A percentile compares a stretch with the other conserved stretches of the same genome.
Evolutionary conservation across 2,797 vertebrate species (phyloP).

Genomic region (Rhinatrema bivittatum): DNA sequence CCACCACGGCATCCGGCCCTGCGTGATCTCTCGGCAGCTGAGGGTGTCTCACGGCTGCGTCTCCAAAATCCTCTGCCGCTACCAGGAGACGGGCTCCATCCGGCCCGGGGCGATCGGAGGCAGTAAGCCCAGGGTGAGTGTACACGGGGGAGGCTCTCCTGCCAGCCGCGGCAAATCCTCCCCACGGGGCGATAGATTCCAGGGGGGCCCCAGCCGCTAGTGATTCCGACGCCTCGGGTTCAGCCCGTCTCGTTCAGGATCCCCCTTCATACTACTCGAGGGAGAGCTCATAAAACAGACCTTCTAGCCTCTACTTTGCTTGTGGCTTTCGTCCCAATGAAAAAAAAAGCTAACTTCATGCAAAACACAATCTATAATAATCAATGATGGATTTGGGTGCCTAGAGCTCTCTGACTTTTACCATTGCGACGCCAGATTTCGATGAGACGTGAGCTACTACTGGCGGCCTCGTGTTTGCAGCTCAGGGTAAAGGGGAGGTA

Average conservation of each 20-base stretch:
- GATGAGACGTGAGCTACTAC: too few species aligned
- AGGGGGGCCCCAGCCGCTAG: rapidly evolving
- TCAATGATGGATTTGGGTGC: too few species aligned
- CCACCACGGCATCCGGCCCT: conserved; percentile 93
- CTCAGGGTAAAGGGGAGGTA: too few species aligned
- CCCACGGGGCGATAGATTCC: rapidly evolving
- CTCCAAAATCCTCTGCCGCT: conserved; percentile 95
- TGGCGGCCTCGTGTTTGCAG: too few species aligned
- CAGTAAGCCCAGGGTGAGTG: conserved; percentile 97
- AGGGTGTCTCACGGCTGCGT: conserved; percentile 95
- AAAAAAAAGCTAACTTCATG: too few species aligned
- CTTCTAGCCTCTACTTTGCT: too few species aligned
- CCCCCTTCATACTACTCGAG: too few species aligned
- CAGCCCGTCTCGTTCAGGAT: neutral
- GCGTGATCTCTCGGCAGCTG: conserved; percentile 92
- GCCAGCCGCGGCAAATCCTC: neutral
- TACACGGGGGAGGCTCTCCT: neutral
- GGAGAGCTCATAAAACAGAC: too few species aligned
- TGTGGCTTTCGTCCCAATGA: too few species aligned
- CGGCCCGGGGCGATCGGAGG: conserved; percentile 93
- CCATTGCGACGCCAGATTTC: too few species aligned
- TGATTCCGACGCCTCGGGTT: neutral
- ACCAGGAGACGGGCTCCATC: conserved; percentile 96
- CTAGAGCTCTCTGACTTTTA: too few species aligned
- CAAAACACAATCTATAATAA: too few species aligned